These are phyloP conservation scores for Philotrypesis tridentata DNA, from an alignment of 1,140 invertebrate species.

Conservation along the genomic window DNA sequence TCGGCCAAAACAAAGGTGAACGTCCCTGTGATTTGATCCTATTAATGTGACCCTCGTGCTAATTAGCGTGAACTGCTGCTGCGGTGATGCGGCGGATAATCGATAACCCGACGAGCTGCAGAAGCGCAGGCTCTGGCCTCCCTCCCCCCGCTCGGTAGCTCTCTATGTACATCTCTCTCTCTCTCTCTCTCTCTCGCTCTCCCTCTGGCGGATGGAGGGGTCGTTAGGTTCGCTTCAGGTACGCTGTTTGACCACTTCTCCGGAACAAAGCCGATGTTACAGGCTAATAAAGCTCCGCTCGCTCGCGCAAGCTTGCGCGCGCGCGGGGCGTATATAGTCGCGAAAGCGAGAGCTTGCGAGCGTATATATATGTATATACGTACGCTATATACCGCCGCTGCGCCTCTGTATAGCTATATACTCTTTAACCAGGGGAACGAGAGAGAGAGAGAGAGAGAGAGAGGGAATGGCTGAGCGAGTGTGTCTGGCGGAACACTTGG, in stretches of 20 bases:
- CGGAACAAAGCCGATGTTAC: constrained; percentile 66
- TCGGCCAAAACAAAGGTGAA: constrained; percentile 63
- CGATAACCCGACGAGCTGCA: constrained; percentile 47
- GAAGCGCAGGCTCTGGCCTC: background rate
- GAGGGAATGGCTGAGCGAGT: background rate
- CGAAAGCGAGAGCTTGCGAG: constrained; percentile 3
- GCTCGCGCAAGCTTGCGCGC: background rate
- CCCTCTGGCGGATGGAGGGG: constrained; percentile 38
- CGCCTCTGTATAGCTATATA: no score
- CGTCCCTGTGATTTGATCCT: constrained; percentile 66
- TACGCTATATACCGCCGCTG: background rate
- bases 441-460: constrained; percentile 17
- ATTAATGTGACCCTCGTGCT: constrained; percentile 65
- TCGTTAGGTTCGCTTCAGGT: constrained; percentile 61
- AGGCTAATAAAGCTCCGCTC: constrained; percentile 60
- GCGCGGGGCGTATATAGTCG: background rate
- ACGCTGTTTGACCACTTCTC: constrained; percentile 64
- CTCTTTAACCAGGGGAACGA: background rate
- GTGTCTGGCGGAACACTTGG: constrained; percentile 30
- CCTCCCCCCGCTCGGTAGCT: no score
- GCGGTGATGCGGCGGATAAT: constrained; percentile 59
- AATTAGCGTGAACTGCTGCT: constrained; percentile 66
- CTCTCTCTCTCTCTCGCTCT: background rate
- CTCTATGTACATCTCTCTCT: no score
- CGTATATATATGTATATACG: background rate